Base-by-base conservation (phyloP, 2,888 invertebrate genomes). In the Leucozona laternaria region DNA sequence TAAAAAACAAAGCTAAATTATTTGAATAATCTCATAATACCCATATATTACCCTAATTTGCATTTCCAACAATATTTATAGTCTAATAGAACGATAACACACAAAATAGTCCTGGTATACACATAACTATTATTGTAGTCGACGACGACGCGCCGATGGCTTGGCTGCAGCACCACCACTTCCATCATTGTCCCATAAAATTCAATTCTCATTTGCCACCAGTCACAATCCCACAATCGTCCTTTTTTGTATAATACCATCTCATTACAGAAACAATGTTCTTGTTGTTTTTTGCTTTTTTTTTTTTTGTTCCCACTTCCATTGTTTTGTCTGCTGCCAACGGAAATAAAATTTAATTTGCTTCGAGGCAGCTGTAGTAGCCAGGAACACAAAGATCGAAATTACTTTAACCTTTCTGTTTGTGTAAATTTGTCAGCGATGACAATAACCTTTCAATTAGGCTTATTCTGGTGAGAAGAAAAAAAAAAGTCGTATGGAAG, bases 371-470 rank as follows among this genome's bases (percentile, higher is more conserved):
- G 34, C 31, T 34, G 66, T 17, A 28, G 64, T 25, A 68, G 37
- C 37, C 50, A 48, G 72, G 77, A 85, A 85, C 77, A 77, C 77
- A 73, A 81, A 81, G 62, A 73, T 77, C 55, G 81, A 81, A 81
- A 72, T 81, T 72, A 73, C 77, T 76, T 70, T 43, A 66, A 60
- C 68, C 72, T 71, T 68, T 71, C 58, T 17, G 37, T 68, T 57
- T 72, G 76, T 73, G 72, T 81, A 57, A 73, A 77, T 72, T 77
- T 85, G 85, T 73, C 72, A 81, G 72, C 77, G 40, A 55, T 62
- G 72, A 80, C 81, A 85, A 73, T 81, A 81, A 77, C 77, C 85
- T 85, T 80, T 68, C 85, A 85, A 85, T 85, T 81, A 85, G 68
- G 68, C 77, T 73, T 77, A 85, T 85, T 85, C 81, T 37, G 11